Conservation (phyloP, 2,113 vertebrate genomes). For the Promerops cafer region DNA sequence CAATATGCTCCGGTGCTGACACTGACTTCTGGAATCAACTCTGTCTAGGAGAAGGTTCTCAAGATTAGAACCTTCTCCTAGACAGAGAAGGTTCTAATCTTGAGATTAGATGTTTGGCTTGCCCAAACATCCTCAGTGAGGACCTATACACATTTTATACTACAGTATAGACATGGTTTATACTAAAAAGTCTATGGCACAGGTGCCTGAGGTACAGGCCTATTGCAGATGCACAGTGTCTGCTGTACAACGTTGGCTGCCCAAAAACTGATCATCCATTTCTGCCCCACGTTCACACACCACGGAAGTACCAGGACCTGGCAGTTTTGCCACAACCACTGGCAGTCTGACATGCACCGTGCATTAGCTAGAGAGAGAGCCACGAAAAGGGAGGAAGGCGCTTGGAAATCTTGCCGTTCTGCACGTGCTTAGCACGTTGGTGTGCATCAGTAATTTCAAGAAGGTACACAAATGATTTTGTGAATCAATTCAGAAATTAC, state of each 20-base stretch:
- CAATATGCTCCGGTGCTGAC: background rate
- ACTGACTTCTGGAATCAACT: background rate
- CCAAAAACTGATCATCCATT: background rate
- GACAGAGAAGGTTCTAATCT: too few species aligned
- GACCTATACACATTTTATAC: background rate
- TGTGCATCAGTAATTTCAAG: background rate
- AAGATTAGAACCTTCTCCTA: too few species aligned
- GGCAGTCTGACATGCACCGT: background rate
- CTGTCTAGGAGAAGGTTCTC: background rate
- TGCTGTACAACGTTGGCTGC: rapidly evolving
- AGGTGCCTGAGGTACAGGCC: background rate
- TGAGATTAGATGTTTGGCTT: too few species aligned
- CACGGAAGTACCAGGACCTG: background rate
- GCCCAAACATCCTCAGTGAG: background rate
- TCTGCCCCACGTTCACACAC: background rate
- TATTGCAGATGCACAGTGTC: background rate
- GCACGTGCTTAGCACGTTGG: background rate
- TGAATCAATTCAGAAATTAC: background rate
- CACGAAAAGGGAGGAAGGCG: rapidly evolving
- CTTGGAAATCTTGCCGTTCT: background rate
- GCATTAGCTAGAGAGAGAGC: background rate
- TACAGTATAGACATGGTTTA: background rate
- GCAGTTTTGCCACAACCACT: background rate
- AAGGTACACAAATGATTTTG: background rate
- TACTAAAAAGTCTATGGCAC: background rate